Evolutionary conservation across 2,797 vertebrate genomes (phyloP).

Genomic region (Sparidentex hasta): DNA sequence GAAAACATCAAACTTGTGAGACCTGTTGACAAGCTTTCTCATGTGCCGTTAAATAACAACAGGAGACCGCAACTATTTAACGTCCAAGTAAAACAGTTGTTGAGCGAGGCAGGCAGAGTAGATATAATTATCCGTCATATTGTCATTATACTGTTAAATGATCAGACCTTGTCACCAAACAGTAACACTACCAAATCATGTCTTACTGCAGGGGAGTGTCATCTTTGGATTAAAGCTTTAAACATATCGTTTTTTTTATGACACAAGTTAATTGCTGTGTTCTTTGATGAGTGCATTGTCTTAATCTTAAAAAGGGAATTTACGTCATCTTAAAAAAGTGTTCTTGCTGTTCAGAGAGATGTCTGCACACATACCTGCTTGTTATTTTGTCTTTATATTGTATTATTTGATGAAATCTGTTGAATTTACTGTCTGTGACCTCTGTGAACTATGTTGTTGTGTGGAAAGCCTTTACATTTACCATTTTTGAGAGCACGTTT

Average conservation of each 20-base stretch:
- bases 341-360: constrained; percentile 8
- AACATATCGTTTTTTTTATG: neutral
- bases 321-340: constrained; percentile 2
- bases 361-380: neutral
- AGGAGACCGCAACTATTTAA: neutral
- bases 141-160: neutral
- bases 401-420: neutral
- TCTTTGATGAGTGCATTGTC: constrained; percentile 7
- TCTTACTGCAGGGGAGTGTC: neutral
- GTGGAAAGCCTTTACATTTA: neutral
- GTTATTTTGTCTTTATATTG: neutral
- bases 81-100: neutral
- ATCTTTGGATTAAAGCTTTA: constrained; percentile 10
- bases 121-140: too few species aligned
- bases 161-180: neutral
- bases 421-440: neutral
- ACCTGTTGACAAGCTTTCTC: neutral
- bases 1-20: neutral
- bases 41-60: neutral
- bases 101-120: neutral
- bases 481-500: neutral
- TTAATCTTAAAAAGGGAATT: constrained; percentile 24
- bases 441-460: neutral
- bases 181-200: neutral
- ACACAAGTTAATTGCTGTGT: neutral